Base-by-base conservation (phyloP, 1,140 invertebrate genomes). In the Tribolium madens region DNA sequence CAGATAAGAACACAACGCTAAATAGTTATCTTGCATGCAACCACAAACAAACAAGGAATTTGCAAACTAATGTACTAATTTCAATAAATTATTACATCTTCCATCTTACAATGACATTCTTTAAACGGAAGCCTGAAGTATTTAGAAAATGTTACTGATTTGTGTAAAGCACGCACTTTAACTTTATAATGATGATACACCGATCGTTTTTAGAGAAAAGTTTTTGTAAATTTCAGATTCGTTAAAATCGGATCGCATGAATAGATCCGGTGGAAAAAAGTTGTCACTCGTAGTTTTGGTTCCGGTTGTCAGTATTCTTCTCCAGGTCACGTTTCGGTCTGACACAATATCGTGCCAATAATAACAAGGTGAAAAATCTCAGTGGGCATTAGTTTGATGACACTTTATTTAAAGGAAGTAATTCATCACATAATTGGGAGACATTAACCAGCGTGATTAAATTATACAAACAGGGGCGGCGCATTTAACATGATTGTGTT, bases 401-500 rank as follows among this genome's bases (percentile, higher is more conserved):
- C 6, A 50, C 4, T 31, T 31, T 33, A 26, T 64, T 64, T 33
- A 26, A 3, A 3, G 57, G 21, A 33, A 14, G 57, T 14, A 64
- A 64, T 64, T 64, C 57, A 0, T 3, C 21, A 15, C 57, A 33
- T 64, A 64, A 64, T 64, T 64, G 57, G 17, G 14, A 31, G 26
- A 64, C 57, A 64, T 64, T 33, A 64, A 9, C 21, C 26, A 13
- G 26, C 26, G 26, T 33, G 57, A 64, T 64, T 64, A 64, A 64
- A 64, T 64, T 64, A 64, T 64, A 31, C 26, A 64, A 64, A 64
- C 21, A 33, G 48, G 57, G 57, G 57, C 12, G 57, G 57, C 21
- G 57, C 57, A 33, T 64, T 64, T 64, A 64, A 64, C 57, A 26
- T 64, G 57, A 64, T 64, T 64, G 57, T 64, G 57, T 64, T 64